Evolutionary conservation across 2,113 vertebrate species (phyloP).

Genomic region (Chionomys nivalis): DNA sequence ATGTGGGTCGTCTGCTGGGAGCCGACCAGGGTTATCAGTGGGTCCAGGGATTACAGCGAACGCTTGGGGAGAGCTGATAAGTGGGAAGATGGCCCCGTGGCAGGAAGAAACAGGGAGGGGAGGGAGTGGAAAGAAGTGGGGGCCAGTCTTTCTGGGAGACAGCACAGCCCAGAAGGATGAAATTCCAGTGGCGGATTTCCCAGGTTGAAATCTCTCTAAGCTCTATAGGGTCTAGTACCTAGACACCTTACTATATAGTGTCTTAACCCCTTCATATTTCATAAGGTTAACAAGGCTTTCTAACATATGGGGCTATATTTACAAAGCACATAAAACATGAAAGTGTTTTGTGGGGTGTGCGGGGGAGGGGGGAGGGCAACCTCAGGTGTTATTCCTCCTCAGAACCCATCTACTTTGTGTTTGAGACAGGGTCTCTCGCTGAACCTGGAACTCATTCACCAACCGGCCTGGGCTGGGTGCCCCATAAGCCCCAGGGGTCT

Average conservation of each 20-base stretch:
- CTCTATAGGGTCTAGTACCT: background rate
- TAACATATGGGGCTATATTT: background rate
- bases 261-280: background rate
- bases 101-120: background rate
- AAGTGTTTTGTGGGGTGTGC: background rate
- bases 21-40: background rate
- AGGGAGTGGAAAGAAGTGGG: background rate
- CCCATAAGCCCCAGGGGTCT: too few relatives aligned
- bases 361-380: background rate
- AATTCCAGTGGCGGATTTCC: background rate
- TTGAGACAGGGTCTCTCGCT: background rate
- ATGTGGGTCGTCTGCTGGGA: background rate
- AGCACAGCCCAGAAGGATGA: background rate
- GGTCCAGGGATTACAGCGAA: background rate
- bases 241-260: background rate
- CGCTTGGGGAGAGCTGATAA: background rate
- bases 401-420: background rate
- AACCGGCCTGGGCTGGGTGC: background rate
- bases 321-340: background rate
- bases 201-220: background rate
- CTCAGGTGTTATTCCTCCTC: background rate
- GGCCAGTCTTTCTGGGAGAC: background rate
- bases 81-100: background rate
- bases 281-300: background rate
- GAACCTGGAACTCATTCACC: too few relatives aligned